Conservation (phyloP, 2,113 vertebrate species). For the Onychorhynchus coronatus region DNA sequence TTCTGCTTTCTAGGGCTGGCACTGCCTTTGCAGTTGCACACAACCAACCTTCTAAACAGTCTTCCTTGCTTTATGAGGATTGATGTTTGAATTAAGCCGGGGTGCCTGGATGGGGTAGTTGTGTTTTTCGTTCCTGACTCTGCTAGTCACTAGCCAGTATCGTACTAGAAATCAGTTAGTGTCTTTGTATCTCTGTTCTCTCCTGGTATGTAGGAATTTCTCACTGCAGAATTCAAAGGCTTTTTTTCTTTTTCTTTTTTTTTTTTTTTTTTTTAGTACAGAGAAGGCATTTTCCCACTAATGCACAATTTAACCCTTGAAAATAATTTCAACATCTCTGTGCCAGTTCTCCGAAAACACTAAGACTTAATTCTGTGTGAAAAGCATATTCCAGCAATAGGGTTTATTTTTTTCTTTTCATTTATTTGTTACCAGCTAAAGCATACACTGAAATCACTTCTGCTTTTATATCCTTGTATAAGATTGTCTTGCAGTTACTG, state of each 20-base stretch:
- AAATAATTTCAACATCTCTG: neutral
- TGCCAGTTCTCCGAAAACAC: neutral
- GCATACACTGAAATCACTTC: neutral
- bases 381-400: neutral
- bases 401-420: neutral
- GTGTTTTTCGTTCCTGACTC: neutral
- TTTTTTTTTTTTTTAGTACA: neutral
- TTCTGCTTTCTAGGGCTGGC: neutral
- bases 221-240: neutral
- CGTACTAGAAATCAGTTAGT: neutral
- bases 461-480: neutral
- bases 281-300: neutral
- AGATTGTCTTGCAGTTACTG: neutral
- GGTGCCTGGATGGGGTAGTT: neutral
- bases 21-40: neutral
- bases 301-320: neutral
- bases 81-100: neutral
- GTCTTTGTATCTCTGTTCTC: neutral
- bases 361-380: neutral
- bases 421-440: neutral
- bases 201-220: neutral
- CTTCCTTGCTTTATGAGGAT: neutral
- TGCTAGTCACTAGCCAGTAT: neutral
- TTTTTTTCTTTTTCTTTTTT: too few relatives aligned
- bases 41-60: neutral